Conservation (phyloP, 1,140 invertebrate genomes). For the Brachionus plicatilis region DNA sequence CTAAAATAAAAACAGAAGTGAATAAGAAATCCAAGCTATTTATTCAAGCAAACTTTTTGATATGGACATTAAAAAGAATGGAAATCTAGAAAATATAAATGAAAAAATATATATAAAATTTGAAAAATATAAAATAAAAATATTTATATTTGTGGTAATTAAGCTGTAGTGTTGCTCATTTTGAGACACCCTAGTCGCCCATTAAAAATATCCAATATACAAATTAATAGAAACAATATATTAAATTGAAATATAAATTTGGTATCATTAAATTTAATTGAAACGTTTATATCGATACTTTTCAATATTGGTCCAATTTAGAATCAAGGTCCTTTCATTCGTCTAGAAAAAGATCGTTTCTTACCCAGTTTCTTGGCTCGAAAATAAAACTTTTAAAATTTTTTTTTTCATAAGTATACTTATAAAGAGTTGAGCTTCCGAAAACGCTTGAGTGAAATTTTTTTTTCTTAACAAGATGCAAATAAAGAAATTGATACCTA, state of each 20-base stretch:
- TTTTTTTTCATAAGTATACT: not conserved
- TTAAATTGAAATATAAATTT: slow-evolving; percentile 12
- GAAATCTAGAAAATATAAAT: not conserved
- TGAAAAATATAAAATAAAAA: not conserved
- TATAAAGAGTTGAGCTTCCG: not conserved
- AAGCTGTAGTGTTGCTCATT: not conserved
- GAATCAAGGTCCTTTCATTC: not conserved
- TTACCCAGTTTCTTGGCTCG: not conserved
- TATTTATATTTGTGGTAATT: slow-evolving; percentile 8
- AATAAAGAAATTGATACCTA: not conserved
- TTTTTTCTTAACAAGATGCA: not conserved
- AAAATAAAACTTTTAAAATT: not conserved
- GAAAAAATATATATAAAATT: not conserved
- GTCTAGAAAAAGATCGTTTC: not conserved
- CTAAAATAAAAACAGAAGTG: not conserved
- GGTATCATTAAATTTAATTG: not conserved
- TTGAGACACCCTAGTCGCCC: not conserved
- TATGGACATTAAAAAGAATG: not conserved
- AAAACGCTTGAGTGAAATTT: not conserved
- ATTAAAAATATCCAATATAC: not conserved
- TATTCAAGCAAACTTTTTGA: not conserved
- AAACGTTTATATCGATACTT: not conserved
- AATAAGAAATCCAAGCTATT: not conserved
- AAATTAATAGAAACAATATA: not conserved
- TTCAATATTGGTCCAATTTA: not conserved